Conservation (phyloP, 1,140 invertebrate genomes). For the Bombus breviceps region DNA sequence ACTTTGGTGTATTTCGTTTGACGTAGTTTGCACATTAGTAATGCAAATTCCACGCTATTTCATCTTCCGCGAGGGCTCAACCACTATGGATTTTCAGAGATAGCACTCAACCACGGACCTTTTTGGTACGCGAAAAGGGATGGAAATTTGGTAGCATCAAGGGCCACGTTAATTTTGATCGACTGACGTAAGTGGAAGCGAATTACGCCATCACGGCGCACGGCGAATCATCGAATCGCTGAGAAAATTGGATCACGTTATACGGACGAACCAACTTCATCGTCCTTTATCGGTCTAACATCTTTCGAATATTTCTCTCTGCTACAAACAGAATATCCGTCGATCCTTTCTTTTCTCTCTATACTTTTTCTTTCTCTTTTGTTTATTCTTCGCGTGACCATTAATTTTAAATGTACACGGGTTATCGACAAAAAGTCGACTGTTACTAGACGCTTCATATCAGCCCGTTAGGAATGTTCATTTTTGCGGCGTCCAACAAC, state of each 20-base stretch:
- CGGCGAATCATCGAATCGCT: slow-evolving; percentile 30
- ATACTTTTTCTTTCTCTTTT: background rate
- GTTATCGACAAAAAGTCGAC: background rate
- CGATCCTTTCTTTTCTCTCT: background rate
- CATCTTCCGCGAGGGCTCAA: slow-evolving; percentile 16
- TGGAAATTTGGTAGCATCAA: slow-evolving; percentile 64
- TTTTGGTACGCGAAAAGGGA: slow-evolving; percentile 54
- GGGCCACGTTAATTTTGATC: slow-evolving; percentile 63
- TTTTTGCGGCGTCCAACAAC: background rate
- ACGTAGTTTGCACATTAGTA: slow-evolving; percentile 68
- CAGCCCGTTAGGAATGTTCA: background rate
- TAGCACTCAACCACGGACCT: slow-evolving; percentile 46
- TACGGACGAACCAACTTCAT: slow-evolving; percentile 4
- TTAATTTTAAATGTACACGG: background rate
- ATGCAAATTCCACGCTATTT: slow-evolving; percentile 61
- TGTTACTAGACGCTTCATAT: background rate
- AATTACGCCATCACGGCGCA: slow-evolving; percentile 34
- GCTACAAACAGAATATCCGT: background rate
- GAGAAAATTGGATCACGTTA: slow-evolving; percentile 16
- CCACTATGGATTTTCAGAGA: slow-evolving; percentile 62
- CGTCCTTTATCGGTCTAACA: background rate
- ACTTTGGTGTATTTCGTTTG: slow-evolving; percentile 67
- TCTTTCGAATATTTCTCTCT: slow-evolving; percentile 15
- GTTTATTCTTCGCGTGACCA: background rate
- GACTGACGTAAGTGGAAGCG: slow-evolving; percentile 41